Conservation (phyloP, 1,140 invertebrate species). For the Antheraea pernyi region DNA sequence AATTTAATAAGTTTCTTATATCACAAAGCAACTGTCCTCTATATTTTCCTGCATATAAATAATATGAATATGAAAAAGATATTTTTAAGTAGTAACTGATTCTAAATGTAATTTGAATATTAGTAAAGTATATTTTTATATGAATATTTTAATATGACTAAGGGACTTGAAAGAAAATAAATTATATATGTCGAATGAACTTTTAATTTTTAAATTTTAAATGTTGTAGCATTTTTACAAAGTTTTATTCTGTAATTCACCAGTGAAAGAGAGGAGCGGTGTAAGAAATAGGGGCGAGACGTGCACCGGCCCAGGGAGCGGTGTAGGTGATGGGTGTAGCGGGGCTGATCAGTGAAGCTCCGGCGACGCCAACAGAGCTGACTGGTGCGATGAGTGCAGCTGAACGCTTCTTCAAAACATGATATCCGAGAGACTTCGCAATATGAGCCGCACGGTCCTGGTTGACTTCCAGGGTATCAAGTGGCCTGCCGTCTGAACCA, state of each 20-base stretch:
- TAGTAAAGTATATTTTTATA: no score
- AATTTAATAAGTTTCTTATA: no score
- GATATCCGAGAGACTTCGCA: slow-evolving; percentile 44
- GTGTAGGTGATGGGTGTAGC: slow-evolving; percentile 26
- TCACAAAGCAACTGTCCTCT: no score
- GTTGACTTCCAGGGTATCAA: slow-evolving; percentile 68
- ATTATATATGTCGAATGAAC: not conserved
- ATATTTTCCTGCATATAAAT: no score
- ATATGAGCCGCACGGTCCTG: slow-evolving; percentile 68
- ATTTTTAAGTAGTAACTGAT: no score
- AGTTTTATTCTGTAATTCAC: not conserved
- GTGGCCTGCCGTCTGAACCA: slow-evolving; percentile 50
- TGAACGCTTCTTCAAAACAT: slow-evolving; percentile 34
- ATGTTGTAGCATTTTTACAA: not conserved
- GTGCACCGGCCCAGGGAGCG: slow-evolving; percentile 19
- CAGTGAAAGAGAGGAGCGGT: slow-evolving; percentile 8
- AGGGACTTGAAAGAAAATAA: not conserved
- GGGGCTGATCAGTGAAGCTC: slow-evolving; percentile 17
- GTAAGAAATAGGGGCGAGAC: slow-evolving; percentile 6
- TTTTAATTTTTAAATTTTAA: not conserved
- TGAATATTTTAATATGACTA: no score
- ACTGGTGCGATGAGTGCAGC: slow-evolving; percentile 10
- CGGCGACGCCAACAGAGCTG: slow-evolving; percentile 15
- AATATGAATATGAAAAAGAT: no score
- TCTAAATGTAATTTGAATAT: no score